Base-by-base conservation (phyloP, 2,888 invertebrate species). In the Drosophila leonis region DNA sequence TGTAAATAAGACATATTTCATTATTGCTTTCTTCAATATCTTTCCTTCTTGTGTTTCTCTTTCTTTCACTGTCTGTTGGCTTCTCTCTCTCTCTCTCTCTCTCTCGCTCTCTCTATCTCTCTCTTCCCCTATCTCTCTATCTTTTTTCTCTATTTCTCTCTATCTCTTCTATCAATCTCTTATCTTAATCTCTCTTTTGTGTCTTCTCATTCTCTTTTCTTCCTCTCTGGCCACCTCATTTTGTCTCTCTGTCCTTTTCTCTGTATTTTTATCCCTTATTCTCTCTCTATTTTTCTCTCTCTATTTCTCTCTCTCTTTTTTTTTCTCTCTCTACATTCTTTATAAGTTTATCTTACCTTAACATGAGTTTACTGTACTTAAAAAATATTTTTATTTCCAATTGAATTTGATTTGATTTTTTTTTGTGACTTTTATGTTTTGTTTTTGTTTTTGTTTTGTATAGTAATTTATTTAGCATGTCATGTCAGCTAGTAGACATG, bases 401-500 rank as follows among this genome's bases (percentile, higher is more conserved):
- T 12, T 37, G 0, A 20, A n/a, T 20, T 8, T 51, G 9, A n/a
- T n/a, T 20, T 29, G 5, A 18, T 13, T 12, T 41, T 66, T 6
- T 12, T 18, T 18, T n/a, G 0, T 13, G 8, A 18, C 15, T 49
- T 37, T 37, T 18, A 2, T 7, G 37, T 7, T 49, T 31, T 59
- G 31, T 20, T 37, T 8, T 6, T 15, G 35, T 33, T 1, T 33
- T 33, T 33, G 12, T 39, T 39, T 39, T 39, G 2, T 24, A 7
- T 31, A 29, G 42, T 51, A 55, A 68, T 55, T 41, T 60, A 39
- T 55, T 49, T 33, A 44, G 68, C 67, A 62, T 72, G 83, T 70
- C 80, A 75, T 72, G 89, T 83, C 77, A 83, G 73, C 74, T 67
- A 42, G 89, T 59, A 75, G 90, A 85, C 90, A 74, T 65, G 73